Percentiles rank a stretch among this genome's conserved stretches.
These are phyloP conservation scores for Podarcis muralis DNA, from an alignment of 2,113 vertebrate genomes.

Conservation along the genomic window DNA sequence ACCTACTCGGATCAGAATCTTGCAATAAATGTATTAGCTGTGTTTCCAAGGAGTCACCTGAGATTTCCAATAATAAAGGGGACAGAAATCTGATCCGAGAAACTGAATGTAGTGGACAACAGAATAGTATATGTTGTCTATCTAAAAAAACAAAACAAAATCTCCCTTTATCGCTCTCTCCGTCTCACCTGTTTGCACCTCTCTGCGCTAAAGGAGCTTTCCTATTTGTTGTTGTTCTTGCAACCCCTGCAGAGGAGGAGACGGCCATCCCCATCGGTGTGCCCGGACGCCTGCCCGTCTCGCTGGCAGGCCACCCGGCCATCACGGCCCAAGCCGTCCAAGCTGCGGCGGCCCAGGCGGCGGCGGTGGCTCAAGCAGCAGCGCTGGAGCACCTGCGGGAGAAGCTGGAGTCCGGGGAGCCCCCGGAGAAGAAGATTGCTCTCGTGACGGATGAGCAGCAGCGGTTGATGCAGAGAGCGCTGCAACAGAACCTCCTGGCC, in stretches of 20 bases:
- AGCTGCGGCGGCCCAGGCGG: conserved; percentile 80
- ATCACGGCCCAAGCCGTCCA: conserved; percentile 85
- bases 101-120: too few species aligned
- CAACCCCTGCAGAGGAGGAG: conserved; percentile 82
- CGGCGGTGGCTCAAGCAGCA: conserved; percentile 85
- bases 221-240: too few species aligned
- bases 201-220: too few species aligned
- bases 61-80: too few species aligned
- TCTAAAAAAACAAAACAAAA: too few species aligned
- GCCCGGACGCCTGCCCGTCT: conserved; percentile 80
- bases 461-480: conserved; percentile 88
- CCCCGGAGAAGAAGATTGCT: conserved; percentile 94
- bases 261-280: conserved; percentile 76
- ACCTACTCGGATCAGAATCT: too few species aligned
- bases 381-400: conserved; percentile 95
- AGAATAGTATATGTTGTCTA: too few species aligned
- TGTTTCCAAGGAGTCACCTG: too few species aligned
- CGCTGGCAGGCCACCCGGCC: conserved; percentile 83
- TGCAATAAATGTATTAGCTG: too few species aligned
- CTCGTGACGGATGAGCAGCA: conserved; percentile 91
- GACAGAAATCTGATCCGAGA: too few species aligned
- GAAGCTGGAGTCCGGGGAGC: conserved; percentile 92
- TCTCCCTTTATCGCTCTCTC: too few species aligned
- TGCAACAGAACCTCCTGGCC: conserved; percentile 96
- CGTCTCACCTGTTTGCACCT: too few species aligned